Conservation (phyloP, 2,113 vertebrate species). For the Campylomormyrus numenius region DNA sequence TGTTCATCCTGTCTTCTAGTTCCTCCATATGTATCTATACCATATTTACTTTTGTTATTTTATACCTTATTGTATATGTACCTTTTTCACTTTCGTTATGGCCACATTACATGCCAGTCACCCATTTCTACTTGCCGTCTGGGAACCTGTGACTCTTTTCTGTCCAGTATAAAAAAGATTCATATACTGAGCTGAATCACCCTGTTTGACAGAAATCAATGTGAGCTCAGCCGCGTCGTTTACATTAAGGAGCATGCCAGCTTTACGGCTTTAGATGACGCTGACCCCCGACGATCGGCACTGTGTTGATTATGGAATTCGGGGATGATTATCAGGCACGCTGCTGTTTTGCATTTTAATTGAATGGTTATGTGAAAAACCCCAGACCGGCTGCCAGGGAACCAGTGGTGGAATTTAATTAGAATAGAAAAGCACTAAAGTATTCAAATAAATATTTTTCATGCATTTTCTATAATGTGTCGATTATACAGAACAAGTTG, state of each 20-base stretch:
- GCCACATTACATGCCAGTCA: background rate
- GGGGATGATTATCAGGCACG: background rate
- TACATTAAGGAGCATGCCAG: background rate
- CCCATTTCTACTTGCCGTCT: background rate
- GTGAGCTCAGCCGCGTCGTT: background rate
- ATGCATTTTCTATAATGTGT: background rate
- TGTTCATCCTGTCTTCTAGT: background rate
- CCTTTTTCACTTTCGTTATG: background rate
- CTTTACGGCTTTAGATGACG: background rate
- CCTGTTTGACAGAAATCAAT: background rate
- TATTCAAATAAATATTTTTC: background rate
- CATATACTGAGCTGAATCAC: background rate
- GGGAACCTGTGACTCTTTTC: background rate
- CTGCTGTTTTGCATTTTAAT: background rate
- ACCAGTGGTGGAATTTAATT: conserved; percentile 10
- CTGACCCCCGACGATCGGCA: background rate
- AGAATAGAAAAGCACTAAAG: background rate
- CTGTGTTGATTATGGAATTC: background rate
- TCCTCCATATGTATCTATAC: background rate
- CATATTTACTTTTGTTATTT: background rate
- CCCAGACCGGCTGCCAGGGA: background rate
- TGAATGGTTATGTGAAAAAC: background rate
- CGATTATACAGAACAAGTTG: background rate
- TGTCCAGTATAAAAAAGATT: background rate
- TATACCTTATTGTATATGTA: background rate